phyloP scores from a whole-genome alignment of 2,113 vertebrate species.

The Pelmatolapia mariae region DNA sequence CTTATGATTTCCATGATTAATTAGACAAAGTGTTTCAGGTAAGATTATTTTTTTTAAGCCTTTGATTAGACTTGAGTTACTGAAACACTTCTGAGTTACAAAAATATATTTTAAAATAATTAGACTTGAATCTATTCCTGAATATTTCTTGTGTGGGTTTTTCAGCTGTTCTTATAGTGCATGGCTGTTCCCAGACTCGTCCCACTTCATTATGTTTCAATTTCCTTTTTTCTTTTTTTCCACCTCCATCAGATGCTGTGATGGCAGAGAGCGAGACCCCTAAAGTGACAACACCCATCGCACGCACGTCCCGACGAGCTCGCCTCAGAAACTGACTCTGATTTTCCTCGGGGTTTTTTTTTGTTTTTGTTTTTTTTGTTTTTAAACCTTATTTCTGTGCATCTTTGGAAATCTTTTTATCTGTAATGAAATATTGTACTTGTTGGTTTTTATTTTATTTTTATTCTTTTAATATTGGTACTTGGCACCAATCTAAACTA shows the following conservation, averaged over 20 bases:
- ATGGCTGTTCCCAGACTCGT: not conserved
- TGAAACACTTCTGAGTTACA: not conserved
- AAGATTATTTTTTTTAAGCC: not conserved
- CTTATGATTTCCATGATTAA: not conserved
- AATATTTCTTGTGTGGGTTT: not conserved
- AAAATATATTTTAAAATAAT: not conserved
- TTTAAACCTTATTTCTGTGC: not conserved
- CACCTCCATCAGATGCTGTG: constrained; percentile 66
- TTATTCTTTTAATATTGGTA: not conserved
- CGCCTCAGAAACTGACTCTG: constrained; percentile 66
- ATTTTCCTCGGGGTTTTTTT: not conserved
- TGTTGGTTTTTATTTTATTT: not conserved
- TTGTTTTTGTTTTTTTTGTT: not conserved
- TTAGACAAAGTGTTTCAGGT: not conserved
- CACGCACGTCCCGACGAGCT: constrained; percentile 73
- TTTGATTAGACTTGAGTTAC: not conserved
- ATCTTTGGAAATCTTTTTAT: not conserved
- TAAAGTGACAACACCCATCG: constrained; percentile 89
- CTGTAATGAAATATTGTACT: not conserved
- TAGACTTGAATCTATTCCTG: not conserved
- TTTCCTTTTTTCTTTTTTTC: not conserved
- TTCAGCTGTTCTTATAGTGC: not conserved
- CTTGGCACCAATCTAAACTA: not conserved
- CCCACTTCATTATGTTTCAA: not conserved
- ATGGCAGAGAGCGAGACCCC: constrained; percentile 86